Percentiles rank a stretch among this genome's conserved stretches.
Conservation (phyloP, 2,113 vertebrate species). For the Ciconia boyciana region DNA sequence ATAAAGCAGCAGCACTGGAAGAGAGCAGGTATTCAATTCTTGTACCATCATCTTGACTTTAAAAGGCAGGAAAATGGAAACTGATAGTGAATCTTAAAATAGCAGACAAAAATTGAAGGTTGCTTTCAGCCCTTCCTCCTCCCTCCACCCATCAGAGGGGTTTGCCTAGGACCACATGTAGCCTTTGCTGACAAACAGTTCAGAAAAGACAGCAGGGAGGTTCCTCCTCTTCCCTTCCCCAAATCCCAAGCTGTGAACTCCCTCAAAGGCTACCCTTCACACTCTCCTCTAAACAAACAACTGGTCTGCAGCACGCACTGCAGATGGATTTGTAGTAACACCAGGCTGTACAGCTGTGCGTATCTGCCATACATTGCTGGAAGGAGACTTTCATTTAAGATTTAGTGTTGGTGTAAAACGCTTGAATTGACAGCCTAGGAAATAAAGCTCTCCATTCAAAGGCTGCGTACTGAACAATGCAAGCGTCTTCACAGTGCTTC, state of each 20-base stretch:
- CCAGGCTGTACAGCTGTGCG: not conserved
- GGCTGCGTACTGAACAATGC: fast-evolving
- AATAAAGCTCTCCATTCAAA: not conserved
- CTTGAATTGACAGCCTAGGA: not conserved
- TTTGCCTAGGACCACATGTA: fast-evolving
- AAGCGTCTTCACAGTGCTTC: not conserved
- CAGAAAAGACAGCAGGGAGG: not conserved
- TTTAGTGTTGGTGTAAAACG: not conserved
- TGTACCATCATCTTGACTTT: not conserved
- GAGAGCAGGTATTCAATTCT: not conserved
- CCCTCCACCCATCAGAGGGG: not conserved
- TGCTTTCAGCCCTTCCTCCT: not conserved
- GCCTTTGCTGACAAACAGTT: not conserved
- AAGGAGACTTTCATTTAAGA: not conserved
- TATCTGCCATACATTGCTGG: not conserved
- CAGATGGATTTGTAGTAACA: not conserved
- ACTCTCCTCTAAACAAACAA: not conserved
- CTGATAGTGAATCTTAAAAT: not conserved
- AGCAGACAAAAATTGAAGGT: fast-evolving
- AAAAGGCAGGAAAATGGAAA: not conserved
- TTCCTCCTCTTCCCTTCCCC: not conserved
- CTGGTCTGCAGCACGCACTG: not conserved
- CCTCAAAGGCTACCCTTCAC: not conserved
- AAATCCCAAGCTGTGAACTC: not conserved
- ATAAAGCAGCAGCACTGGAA: not conserved